These are phyloP conservation scores for Trichonephila clavipes DNA, from an alignment of 1,140 invertebrate species.

Conservation along the genomic window DNA sequence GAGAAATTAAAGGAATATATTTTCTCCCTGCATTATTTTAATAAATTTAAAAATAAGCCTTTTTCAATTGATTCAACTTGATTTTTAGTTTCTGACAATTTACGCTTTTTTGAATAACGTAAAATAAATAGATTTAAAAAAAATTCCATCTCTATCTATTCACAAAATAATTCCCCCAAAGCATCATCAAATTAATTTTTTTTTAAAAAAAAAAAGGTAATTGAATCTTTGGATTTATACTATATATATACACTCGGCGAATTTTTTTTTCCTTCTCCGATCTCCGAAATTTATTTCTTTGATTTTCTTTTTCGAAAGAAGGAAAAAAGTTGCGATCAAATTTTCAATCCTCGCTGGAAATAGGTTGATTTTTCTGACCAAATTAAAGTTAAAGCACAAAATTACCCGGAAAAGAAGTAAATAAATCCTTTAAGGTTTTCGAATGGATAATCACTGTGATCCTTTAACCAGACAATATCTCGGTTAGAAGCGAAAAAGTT, in stretches of 20 bases:
- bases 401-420: background rate
- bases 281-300: background rate
- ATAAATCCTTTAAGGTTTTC: background rate
- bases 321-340: background rate
- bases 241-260: background rate
- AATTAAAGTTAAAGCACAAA: background rate
- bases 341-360: background rate
- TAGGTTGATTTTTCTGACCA: background rate
- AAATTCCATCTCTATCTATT: background rate
- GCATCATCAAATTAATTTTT: background rate
- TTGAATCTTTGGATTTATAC: background rate
- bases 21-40: background rate
- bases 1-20: background rate
- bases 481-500: background rate
- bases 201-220: background rate
- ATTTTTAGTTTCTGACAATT: background rate
- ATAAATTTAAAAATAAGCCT: background rate
- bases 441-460: background rate
- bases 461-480: background rate
- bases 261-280: too few relatives aligned
- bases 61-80: background rate
- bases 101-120: background rate
- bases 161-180: background rate
- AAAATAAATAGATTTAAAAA: background rate
- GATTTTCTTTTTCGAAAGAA: background rate